Conservation (phyloP, 2,888 invertebrate species). For the Melangyna quadrimaculata region DNA sequence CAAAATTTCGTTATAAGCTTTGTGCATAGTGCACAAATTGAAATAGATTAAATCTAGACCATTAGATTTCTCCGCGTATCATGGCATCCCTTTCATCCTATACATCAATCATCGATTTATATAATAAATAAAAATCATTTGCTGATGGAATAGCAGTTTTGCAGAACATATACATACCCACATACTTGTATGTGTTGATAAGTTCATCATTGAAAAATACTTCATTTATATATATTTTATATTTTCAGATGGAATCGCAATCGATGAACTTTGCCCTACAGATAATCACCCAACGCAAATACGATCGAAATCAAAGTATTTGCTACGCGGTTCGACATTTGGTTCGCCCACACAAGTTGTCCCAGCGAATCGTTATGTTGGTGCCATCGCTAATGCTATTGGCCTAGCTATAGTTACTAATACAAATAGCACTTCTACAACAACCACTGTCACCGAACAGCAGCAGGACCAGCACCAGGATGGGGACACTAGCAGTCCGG, state of each 20-base stretch:
- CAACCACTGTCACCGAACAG: conserved; percentile 48
- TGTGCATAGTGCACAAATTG: no score
- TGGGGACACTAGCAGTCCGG: conserved; percentile 75
- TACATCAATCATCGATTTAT: background rate
- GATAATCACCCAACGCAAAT: conserved; percentile 74
- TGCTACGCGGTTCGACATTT: conserved; percentile 78
- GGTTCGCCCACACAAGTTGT: conserved; percentile 77
- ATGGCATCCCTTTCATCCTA: background rate
- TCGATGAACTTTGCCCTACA: conserved; percentile 79
- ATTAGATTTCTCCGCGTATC: background rate
- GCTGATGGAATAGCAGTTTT: no score
- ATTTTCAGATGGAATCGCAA: conserved; percentile 78
- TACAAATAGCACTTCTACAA: conserved; percentile 27
- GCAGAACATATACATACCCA: background rate
- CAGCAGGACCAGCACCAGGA: conserved; percentile 70
- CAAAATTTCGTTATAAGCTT: no score
- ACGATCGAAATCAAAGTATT: conserved; percentile 77
- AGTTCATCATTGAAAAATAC: conserved; percentile 7
- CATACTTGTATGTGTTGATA: background rate
- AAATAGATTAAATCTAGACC: background rate
- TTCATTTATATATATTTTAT: conserved; percentile 11
- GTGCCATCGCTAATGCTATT: conserved; percentile 71
- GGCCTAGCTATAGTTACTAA: conserved; percentile 38
- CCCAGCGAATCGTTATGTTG: conserved; percentile 77
- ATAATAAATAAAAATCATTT: conserved; percentile 5